Conservation (phyloP, 1,140 invertebrate genomes). For the Thaumatotibia leucotreta region DNA sequence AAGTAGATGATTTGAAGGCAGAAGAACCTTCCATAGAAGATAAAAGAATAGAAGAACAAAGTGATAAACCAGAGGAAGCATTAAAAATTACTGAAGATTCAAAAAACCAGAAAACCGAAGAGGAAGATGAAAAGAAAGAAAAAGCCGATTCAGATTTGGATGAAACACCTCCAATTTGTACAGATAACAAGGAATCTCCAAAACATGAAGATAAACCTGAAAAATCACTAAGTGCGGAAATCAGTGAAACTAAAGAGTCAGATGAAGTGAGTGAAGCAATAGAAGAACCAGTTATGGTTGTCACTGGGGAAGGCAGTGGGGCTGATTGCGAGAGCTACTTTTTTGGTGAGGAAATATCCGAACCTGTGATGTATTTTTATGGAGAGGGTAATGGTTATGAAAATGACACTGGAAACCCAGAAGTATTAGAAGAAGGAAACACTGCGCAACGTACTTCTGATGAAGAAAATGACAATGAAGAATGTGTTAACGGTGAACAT, state of each 20-base stretch:
- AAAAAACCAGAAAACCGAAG: slow-evolving; percentile 15
- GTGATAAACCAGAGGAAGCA: slow-evolving; percentile 35
- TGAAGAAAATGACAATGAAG: slow-evolving; percentile 55
- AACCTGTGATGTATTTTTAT: slow-evolving; percentile 83
- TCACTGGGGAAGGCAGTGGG: slow-evolving; percentile 85
- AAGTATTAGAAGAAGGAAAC: slow-evolving; percentile 67
- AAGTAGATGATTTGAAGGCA: slow-evolving; percentile 30
- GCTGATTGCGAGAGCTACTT: slow-evolving; percentile 81
- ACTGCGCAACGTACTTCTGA: slow-evolving; percentile 43
- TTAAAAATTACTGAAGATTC: slow-evolving; percentile 3
- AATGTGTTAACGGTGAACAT: slow-evolving; percentile 66
- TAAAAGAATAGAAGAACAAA: slow-evolving; percentile 28
- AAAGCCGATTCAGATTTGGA: slow-evolving; percentile 27
- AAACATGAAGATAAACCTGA: slow-evolving; percentile 18
- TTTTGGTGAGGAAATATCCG: slow-evolving; percentile 82
- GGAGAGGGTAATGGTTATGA: slow-evolving; percentile 85
- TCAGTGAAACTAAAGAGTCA: slow-evolving; percentile 35
- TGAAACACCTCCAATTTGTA: slow-evolving; percentile 18
- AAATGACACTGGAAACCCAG: slow-evolving; percentile 83
- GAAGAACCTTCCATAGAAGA: slow-evolving; percentile 20
- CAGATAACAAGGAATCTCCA: slow-evolving; percentile 15
- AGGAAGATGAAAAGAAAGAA: slow-evolving; percentile 46
- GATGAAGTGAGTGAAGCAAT: slow-evolving; percentile 80
- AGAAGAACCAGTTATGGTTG: slow-evolving; percentile 85
- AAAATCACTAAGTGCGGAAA: slow-evolving; percentile 11